Conservation (phyloP, 2,113 vertebrate species). For the Chionomys nivalis region DNA sequence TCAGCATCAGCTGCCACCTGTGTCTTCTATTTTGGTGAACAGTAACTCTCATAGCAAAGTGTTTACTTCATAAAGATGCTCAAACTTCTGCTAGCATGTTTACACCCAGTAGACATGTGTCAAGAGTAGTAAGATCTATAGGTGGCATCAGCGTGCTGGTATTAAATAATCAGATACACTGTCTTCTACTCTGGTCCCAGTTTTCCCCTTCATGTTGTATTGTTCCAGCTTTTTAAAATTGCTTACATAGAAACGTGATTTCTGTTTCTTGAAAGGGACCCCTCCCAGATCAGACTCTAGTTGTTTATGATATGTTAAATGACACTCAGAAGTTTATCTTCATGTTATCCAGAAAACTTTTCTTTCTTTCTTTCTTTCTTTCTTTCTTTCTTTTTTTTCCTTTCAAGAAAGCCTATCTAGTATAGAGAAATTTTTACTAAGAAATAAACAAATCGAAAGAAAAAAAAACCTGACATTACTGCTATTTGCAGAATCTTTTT, state of each 20-base stretch:
- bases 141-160: background rate
- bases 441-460: background rate
- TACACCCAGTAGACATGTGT: background rate
- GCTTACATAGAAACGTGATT: background rate
- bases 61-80: background rate
- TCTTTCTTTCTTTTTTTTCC: background rate
- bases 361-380: no score
- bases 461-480: background rate
- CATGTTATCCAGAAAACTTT: background rate
- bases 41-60: background rate
- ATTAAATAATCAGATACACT: background rate
- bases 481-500: constrained; percentile 8
- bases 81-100: background rate
- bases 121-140: background rate
- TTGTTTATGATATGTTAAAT: background rate
- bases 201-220: background rate
- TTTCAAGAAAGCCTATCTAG: background rate
- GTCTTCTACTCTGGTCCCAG: background rate
- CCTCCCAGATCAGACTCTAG: background rate
- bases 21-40: background rate
- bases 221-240: constrained; percentile 8
- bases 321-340: constrained; percentile 30
- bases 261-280: background rate
- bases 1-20: background rate
- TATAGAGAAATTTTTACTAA: background rate